phyloP scores from a whole-genome alignment of 2,888 invertebrate genomes.

The Steinernema scapterisci region DNA sequence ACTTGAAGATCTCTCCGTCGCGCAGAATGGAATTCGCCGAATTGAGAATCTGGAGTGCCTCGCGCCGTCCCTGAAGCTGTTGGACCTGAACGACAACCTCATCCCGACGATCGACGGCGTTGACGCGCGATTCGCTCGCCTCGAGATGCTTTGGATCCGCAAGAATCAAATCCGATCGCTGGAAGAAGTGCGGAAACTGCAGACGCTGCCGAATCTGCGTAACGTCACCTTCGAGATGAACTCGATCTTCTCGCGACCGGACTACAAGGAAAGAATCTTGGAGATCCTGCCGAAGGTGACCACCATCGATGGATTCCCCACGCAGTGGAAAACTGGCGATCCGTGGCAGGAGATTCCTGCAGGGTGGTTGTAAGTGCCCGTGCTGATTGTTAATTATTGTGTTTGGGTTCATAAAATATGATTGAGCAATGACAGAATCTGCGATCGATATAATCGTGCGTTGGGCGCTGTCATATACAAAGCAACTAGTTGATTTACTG shows the following conservation, averaged over 20 bases:
- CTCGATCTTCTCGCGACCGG: background rate
- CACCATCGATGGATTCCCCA: slow-evolving; percentile 29
- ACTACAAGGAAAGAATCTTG: slow-evolving; percentile 1
- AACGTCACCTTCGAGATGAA: slow-evolving; percentile 33
- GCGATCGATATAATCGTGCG: no score
- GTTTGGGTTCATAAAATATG: no score
- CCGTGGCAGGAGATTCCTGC: slow-evolving; percentile 30
- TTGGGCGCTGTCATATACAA: no score
- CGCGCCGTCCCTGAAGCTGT: slow-evolving; percentile 26
- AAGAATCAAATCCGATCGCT: slow-evolving; percentile 48
- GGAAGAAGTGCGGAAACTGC: slow-evolving; percentile 73
- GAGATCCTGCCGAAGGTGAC: background rate
- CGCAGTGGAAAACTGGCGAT: slow-evolving; percentile 22
- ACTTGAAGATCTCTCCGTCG: slow-evolving; percentile 50
- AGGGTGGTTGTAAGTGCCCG: background rate
- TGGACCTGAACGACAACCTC: slow-evolving; percentile 23
- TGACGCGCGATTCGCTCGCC: slow-evolving; percentile 38
- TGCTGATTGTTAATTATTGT: no score
- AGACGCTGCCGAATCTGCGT: slow-evolving; percentile 70
- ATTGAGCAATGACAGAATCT: no score
- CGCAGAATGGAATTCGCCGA: slow-evolving; percentile 87
- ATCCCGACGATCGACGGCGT: slow-evolving; percentile 13
- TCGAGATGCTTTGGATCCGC: slow-evolving; percentile 62
- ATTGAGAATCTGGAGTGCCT: slow-evolving; percentile 77
- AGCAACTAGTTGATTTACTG: no score